phyloP scores from a whole-genome alignment of 1,140 invertebrate species.

The Colletes gigas region DNA sequence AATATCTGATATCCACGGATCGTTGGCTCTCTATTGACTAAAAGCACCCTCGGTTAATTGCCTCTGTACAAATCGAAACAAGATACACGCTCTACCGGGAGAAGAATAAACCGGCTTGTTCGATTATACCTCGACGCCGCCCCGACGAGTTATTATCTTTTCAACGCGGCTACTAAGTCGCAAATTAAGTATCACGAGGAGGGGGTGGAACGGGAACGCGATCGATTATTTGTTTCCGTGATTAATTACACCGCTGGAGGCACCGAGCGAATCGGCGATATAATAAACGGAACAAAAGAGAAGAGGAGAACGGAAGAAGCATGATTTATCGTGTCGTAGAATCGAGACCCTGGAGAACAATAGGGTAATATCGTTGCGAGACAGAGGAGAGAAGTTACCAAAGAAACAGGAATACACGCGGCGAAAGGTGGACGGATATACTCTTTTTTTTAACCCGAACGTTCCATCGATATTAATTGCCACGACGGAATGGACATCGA shows the following conservation, averaged over 20 bases:
- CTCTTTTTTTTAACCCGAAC: conserved; percentile 28
- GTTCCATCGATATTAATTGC: conserved; percentile 21
- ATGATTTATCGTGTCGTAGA: conserved; percentile 58
- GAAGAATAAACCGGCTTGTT: background rate
- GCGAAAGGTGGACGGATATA: conserved; percentile 37
- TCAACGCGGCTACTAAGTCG: no score
- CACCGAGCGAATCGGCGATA: conserved; percentile 24
- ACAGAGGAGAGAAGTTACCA: background rate
- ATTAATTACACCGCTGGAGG: conserved; percentile 46
- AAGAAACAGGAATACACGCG: conserved; percentile 40
- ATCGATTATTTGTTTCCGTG: conserved; percentile 38
- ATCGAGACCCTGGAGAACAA: conserved; percentile 43
- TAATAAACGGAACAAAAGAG: conserved; percentile 50
- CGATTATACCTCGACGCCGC: background rate
- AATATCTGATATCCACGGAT: no score
- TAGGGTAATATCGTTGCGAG: conserved; percentile 48
- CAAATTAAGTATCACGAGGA: background rate
- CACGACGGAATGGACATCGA: background rate
- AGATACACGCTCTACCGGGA: background rate
- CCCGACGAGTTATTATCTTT: background rate
- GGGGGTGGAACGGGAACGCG: background rate
- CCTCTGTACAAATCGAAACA: conserved; percentile 5
- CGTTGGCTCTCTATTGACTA: no score
- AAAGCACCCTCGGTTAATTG: conserved; percentile 44
- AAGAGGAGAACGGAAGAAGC: conserved; percentile 18